A percentile compares a stretch with the other conserved stretches of the same genome.
Conservation (phyloP, 2,113 vertebrate genomes). For the Spea bombifrons region DNA sequence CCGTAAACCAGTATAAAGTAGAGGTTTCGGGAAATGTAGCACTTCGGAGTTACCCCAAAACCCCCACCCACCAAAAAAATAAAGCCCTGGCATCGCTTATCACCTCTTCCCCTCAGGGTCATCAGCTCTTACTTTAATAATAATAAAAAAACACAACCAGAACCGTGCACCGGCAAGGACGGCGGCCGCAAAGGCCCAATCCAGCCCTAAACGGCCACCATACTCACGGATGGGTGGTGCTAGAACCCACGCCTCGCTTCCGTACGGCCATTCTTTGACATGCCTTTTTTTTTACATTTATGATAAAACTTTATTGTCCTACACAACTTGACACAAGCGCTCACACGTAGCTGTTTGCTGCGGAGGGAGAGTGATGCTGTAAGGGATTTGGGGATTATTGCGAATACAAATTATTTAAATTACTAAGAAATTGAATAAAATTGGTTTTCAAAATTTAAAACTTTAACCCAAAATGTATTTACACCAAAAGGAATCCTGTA, state of each 20-base stretch:
- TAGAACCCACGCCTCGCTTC: neutral
- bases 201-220: conserved; percentile 6
- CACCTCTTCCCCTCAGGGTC: neutral
- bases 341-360: neutral
- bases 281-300: conserved; percentile 7
- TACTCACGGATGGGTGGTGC: neutral
- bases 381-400: too few species aligned
- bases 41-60: too few species aligned
- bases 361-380: too few species aligned
- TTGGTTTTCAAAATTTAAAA: too few species aligned
- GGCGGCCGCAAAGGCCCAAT: conserved; percentile 14
- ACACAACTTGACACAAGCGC: neutral
- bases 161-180: conserved; percentile 2
- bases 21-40: too few species aligned
- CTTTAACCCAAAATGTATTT: too few species aligned
- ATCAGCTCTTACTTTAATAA: neutral
- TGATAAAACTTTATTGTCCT: conserved; percentile 18
- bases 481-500: too few species aligned
- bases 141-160: neutral
- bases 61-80: neutral
- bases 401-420: too few species aligned
- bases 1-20: too few species aligned
- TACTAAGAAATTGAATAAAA: too few species aligned
- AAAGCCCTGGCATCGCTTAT: neutral
- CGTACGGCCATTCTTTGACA: neutral